These are phyloP conservation scores for Azorinus chamasolen DNA, from an alignment of 2,888 invertebrate species.

Conservation along the genomic window DNA sequence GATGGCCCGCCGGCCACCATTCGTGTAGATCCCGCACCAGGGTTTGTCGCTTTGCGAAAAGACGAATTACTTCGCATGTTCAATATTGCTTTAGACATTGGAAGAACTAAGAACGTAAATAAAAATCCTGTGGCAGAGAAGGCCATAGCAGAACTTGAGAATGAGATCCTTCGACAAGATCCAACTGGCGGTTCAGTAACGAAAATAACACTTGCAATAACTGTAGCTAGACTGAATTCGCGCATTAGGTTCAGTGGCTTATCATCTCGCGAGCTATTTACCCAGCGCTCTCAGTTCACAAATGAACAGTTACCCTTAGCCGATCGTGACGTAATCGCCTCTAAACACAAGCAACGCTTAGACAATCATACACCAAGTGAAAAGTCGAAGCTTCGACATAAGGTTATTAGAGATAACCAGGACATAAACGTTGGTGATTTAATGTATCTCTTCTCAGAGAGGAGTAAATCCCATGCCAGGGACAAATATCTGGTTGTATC, in stretches of 20 bases:
- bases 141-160: constrained; percentile 68
- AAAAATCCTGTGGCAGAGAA: no score
- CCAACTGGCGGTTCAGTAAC: no score
- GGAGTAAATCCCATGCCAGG: no score
- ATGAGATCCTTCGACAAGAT: constrained; percentile 63
- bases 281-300: no score
- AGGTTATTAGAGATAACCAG: no score
- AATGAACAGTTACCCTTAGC: constrained; percentile 28
- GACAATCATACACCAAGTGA: constrained; percentile 15
- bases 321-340: constrained; percentile 15
- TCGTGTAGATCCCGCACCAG: constrained; percentile 69
- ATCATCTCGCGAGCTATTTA: no score
- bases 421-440: constrained; percentile 23
- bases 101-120: no score
- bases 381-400: no score
- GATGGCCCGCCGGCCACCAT: constrained; percentile 15
- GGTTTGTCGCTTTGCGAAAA: no score
- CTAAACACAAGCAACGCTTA: constrained; percentile 7
- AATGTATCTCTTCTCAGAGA: constrained; percentile 18
- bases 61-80: no score
- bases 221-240: constrained; percentile 21
- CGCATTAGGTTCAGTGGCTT: constrained; percentile 61
- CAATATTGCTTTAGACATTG: constrained; percentile 70
- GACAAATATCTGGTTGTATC: no score
- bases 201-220: constrained; percentile 1